Conservation (phyloP, 2,797 vertebrate genomes). For the Acridotheres tristis region DNA sequence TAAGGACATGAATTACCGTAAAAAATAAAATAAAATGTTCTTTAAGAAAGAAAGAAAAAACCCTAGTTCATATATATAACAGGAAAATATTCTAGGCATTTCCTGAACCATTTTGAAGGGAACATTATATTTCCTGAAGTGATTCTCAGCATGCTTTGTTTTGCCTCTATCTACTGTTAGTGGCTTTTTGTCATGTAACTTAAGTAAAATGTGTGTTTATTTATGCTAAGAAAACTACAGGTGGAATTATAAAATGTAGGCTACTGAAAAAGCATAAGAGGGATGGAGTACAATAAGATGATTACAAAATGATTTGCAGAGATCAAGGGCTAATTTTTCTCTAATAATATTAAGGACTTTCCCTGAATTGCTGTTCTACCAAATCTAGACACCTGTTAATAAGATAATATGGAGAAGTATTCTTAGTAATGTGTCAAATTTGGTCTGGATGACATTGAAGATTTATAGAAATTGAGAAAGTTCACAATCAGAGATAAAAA, state of each 20-base stretch:
- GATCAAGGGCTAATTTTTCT: background rate
- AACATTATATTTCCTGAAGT: background rate
- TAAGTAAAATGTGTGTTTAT: background rate
- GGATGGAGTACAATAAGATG: background rate
- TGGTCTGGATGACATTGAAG: background rate
- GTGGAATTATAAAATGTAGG: background rate
- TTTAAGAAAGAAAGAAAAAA: background rate
- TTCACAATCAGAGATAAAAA: background rate
- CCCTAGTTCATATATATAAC: accelerated
- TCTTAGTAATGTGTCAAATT: background rate
- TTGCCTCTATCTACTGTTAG: background rate
- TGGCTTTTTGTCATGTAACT: background rate
- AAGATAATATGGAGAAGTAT: background rate
- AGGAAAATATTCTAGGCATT: background rate
- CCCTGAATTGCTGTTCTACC: background rate
- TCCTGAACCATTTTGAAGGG: background rate
- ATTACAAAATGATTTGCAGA: background rate
- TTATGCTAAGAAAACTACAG: background rate
- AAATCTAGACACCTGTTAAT: background rate
- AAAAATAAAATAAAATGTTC: background rate
- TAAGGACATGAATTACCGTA: background rate
- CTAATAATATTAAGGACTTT: background rate
- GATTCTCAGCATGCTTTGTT: background rate
- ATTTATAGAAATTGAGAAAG: background rate
- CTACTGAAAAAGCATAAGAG: background rate